Percentiles rank a stretch among this genome's conserved stretches.
Evolutionary conservation across 1,140 invertebrate species (phyloP).

Genomic region (Bombus cullumanus): DNA sequence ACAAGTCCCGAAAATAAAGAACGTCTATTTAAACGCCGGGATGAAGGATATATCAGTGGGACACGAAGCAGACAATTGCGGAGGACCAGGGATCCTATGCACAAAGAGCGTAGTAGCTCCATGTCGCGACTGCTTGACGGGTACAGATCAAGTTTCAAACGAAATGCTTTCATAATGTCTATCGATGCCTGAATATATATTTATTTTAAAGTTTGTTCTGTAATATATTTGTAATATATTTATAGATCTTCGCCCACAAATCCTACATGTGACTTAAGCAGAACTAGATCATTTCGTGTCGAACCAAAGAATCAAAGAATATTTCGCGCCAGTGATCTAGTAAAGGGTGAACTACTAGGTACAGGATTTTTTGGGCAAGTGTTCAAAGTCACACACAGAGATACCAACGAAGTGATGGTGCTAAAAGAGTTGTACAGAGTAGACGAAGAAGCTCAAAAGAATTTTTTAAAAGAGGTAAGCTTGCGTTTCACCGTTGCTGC

Average conservation of each 20-base stretch:
- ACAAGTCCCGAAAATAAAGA: conserved; percentile 84
- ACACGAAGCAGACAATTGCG: conserved; percentile 84
- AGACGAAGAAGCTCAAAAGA: conserved; percentile 96
- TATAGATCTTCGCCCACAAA: conserved; percentile 79
- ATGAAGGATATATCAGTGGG: conserved; percentile 85
- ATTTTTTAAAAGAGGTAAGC: conserved; percentile 95
- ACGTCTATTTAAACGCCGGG: conserved; percentile 87
- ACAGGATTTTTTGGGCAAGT: conserved; percentile 97
- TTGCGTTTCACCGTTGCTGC: background rate
- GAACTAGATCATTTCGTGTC: conserved; percentile 94
- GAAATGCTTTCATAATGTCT: background rate
- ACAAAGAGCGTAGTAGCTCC: conserved; percentile 93
- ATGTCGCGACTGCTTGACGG: conserved; percentile 92
- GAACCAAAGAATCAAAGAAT: conserved; percentile 92
- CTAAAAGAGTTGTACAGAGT: conserved; percentile 96
- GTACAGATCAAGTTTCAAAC: conserved; percentile 74
- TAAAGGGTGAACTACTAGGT: conserved; percentile 94
- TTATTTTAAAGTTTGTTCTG: conserved; percentile 3
- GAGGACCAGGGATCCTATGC: conserved; percentile 82
- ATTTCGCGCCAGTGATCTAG: conserved; percentile 94
- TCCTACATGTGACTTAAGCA: conserved; percentile 87
- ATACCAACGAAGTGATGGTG: conserved; percentile 97
- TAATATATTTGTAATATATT: conserved; percentile 35
- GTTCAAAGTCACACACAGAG: conserved; percentile 94
- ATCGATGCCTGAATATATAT: background rate